These are phyloP conservation scores for Lochmaea capreae DNA, from an alignment of 2,888 invertebrate genomes.

Conservation along the genomic window DNA sequence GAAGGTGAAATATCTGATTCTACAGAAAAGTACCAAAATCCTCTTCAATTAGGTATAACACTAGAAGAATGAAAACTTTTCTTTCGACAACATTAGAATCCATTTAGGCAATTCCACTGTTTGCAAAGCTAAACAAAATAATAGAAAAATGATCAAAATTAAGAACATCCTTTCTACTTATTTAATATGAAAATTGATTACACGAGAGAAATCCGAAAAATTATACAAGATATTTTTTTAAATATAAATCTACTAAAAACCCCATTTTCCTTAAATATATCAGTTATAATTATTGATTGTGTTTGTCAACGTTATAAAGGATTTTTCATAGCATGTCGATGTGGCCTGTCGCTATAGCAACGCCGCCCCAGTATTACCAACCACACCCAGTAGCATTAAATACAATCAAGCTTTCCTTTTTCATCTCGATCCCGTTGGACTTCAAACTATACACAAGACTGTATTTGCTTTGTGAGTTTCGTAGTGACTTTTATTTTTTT, in stretches of 20 bases:
- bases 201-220: too few relatives aligned
- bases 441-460: slow-evolving; percentile 18
- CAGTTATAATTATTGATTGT: slow-evolving; percentile 62
- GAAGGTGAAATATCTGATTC: too few relatives aligned
- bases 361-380: slow-evolving; percentile 60
- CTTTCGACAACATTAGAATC: too few relatives aligned
- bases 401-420: slow-evolving; percentile 50
- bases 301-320: slow-evolving; percentile 59
- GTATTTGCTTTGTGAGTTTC: slow-evolving; percentile 24
- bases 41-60: too few relatives aligned
- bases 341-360: slow-evolving; percentile 61
- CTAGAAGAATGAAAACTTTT: too few relatives aligned
- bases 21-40: too few relatives aligned
- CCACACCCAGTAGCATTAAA: slow-evolving; percentile 57
- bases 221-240: neutral
- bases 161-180: too few relatives aligned
- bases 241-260: slow-evolving; percentile 9
- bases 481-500: slow-evolving; percentile 3
- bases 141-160: too few relatives aligned
- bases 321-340: slow-evolving; percentile 63
- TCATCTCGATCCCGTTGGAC: slow-evolving; percentile 26
- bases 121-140: too few relatives aligned
- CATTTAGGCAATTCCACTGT: too few relatives aligned
- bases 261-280: slow-evolving; percentile 29
- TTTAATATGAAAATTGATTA: too few relatives aligned